Percentiles rank a stretch among this genome's conserved stretches.
phyloP scores from a whole-genome alignment of 2,888 invertebrate species.

The Portevinia maculata region DNA sequence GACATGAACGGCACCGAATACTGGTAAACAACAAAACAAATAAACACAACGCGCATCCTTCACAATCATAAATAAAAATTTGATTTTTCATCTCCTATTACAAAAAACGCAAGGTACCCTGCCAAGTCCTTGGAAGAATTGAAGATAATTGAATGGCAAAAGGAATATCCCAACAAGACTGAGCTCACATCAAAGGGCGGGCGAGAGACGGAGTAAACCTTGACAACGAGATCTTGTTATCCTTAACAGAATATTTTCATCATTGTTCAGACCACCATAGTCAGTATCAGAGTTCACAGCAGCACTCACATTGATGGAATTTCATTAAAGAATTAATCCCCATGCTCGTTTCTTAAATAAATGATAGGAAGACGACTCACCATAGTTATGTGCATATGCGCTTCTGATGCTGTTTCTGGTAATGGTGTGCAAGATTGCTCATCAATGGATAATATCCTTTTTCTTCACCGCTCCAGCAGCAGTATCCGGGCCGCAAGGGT shows the following conservation, averaged over 20 bases:
- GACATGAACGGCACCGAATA: constrained; percentile 6
- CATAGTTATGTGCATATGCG: constrained; percentile 16
- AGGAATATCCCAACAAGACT: neutral
- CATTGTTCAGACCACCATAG: constrained; percentile 15
- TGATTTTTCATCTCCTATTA: constrained; percentile 61
- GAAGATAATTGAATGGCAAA: constrained; percentile 21
- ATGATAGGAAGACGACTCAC: constrained; percentile 19
- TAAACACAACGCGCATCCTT: constrained; percentile 44
- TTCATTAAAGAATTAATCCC: constrained; percentile 51
- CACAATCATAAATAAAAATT: constrained; percentile 48
- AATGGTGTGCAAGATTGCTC: constrained; percentile 33
- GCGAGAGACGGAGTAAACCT: neutral
- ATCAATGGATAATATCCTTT: constrained; percentile 32
- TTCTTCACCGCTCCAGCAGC: neutral
- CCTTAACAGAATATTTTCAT: too few relatives aligned
- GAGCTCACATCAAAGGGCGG: neutral
- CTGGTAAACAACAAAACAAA: constrained; percentile 52
- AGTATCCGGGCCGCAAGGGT: too few relatives aligned
- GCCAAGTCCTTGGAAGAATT: constrained; percentile 34
- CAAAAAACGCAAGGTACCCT: neutral
- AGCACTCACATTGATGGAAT: constrained; percentile 50
- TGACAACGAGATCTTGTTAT: too few relatives aligned
- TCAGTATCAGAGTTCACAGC: neutral
- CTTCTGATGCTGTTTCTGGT: neutral
- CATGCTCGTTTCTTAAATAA: constrained; percentile 15